Conservation (phyloP, 2,888 invertebrate species). For the Oscheius sp. region DNA sequence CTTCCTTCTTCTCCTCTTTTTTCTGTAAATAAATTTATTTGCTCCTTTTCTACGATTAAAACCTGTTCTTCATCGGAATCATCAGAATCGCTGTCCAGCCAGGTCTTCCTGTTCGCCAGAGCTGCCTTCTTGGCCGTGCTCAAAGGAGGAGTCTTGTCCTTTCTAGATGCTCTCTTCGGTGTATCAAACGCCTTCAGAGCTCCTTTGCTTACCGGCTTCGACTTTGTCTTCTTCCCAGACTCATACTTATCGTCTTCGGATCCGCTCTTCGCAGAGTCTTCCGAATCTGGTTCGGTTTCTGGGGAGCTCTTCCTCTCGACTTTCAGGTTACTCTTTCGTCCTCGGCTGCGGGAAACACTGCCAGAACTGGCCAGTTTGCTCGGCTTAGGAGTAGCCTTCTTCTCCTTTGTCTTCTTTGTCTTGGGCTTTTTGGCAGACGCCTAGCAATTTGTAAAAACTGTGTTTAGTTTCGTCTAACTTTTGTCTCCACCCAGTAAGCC, state of each 20-base stretch:
- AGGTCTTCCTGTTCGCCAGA: slow-evolving; percentile 1
- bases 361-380: neutral
- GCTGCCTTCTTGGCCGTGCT: slow-evolving; percentile 1
- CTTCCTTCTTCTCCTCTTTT: neutral
- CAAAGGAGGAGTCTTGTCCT: neutral
- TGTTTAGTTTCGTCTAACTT: neutral
- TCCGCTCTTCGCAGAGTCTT: neutral
- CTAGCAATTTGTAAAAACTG: neutral
- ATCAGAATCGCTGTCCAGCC: slow-evolving; percentile 11
- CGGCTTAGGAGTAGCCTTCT: neutral
- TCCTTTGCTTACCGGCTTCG: slow-evolving; percentile 15
- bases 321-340: neutral
- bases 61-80: slow-evolving; percentile 15
- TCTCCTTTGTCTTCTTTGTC: neutral
- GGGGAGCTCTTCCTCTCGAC: neutral
- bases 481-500: slow-evolving; percentile 12
- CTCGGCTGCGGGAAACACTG: neutral
- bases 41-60: too few relatives aligned
- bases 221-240: neutral
- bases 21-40: too few relatives aligned
- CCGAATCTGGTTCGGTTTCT: slow-evolving; percentile 7
- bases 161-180: neutral
- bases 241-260: slow-evolving; percentile 13
- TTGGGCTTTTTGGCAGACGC: slow-evolving; percentile 1
- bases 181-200: slow-evolving; percentile 22